Evolutionary conservation across 2,113 vertebrate genomes (phyloP).

Genomic region (Recurvirostra avosetta): DNA sequence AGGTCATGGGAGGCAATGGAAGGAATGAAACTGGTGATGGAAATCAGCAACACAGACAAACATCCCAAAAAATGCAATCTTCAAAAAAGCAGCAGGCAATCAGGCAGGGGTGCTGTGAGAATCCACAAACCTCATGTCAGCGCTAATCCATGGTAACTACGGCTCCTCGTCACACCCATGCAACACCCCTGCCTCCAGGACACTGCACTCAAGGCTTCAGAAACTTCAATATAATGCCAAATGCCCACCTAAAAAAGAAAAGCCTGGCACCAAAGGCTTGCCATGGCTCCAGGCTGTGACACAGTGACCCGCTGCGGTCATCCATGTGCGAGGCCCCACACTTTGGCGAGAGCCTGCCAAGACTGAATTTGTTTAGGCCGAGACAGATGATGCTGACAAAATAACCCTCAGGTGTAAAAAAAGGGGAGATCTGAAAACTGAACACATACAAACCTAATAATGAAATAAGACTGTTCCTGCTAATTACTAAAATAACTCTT

Average conservation of each 20-base stretch:
- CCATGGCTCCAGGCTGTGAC: background rate
- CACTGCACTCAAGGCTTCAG: background rate
- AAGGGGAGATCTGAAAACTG: background rate
- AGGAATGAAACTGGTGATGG: conserved; percentile 24
- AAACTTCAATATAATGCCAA: background rate
- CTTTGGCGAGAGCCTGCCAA: background rate
- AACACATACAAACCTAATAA: background rate
- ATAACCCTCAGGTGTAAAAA: background rate
- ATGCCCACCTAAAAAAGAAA: background rate
- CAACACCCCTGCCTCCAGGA: background rate
- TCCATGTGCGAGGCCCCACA: background rate
- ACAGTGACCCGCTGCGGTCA: fast-evolving
- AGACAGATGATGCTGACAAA: background rate
- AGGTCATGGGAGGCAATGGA: conserved; percentile 7
- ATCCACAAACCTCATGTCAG: conserved; percentile 23
- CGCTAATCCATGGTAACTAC: background rate
- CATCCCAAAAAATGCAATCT: conserved; percentile 4
- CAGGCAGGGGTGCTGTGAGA: conserved; percentile 24
- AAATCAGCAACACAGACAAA: conserved; percentile 16
- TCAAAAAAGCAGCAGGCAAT: conserved; percentile 34
- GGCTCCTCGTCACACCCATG: background rate
- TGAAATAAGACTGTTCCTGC: background rate
- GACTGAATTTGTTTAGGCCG: fast-evolving
- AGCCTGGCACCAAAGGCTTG: background rate
- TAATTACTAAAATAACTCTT: background rate